Conservation (phyloP, 2,113 vertebrate genomes). For the Actenoides lindsayi region DNA sequence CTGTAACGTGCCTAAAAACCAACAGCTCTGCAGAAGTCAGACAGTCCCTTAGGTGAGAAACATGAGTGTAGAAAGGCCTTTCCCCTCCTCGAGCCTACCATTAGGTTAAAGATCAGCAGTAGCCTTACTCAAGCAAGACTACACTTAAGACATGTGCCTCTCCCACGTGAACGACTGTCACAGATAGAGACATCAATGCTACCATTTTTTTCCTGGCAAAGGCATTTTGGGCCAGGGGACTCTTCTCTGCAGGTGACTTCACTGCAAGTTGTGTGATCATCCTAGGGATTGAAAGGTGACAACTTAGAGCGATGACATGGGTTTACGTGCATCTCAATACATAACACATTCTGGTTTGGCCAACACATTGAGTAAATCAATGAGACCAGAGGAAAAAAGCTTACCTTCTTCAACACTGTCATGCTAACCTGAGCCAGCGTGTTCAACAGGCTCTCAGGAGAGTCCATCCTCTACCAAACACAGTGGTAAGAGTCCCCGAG, state of each 20-base stretch:
- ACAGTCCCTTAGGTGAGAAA: neutral
- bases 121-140: neutral
- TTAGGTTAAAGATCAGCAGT: neutral
- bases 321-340: neutral
- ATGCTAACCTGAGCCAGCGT: neutral
- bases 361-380: neutral
- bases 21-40: neutral
- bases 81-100: neutral
- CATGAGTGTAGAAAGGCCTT: neutral
- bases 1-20: neutral
- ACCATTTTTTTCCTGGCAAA: neutral
- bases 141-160: neutral
- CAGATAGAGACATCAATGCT: neutral
- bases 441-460: neutral
- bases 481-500: neutral
- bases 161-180: neutral
- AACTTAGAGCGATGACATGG: accelerated
- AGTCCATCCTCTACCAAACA: neutral
- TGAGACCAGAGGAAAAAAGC: neutral
- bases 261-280: neutral
- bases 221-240: neutral
- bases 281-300: neutral
- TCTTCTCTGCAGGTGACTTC: neutral
- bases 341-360: neutral
- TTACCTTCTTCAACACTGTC: neutral